Percentiles rank a stretch among this genome's conserved stretches.
These are phyloP conservation scores for Coryphaenoides rupestris DNA, from an alignment of 2,113 vertebrate species.

Conservation along the genomic window DNA sequence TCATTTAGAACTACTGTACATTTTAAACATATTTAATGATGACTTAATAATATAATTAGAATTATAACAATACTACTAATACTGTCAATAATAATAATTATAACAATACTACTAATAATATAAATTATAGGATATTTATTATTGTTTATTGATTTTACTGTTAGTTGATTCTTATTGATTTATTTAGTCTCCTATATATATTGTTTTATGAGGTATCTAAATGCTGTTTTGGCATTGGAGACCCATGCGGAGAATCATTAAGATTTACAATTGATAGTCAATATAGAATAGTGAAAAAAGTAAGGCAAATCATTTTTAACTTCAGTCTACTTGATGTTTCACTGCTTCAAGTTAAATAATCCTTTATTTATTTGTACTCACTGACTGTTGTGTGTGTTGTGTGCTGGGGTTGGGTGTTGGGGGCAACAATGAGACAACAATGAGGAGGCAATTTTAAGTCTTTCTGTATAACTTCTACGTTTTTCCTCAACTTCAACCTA, in stretches of 20 bases:
- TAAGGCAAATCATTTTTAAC: not conserved
- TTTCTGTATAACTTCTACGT: too few relatives aligned
- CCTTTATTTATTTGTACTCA: not conserved
- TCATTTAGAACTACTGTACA: not conserved
- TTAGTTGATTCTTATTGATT: not conserved
- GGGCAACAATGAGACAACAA: too few relatives aligned
- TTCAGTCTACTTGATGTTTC: not conserved
- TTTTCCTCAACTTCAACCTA: too few relatives aligned
- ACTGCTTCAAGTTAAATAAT: not conserved
- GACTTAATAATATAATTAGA: not conserved
- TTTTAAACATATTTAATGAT: too few relatives aligned
- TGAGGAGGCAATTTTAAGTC: too few relatives aligned
- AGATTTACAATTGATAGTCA: too few relatives aligned
- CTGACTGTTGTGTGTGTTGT: not conserved
- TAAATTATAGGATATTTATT: not conserved
- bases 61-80: not conserved
- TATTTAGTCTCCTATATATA: not conserved
- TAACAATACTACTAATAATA: not conserved
- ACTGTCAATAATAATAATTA: conserved; percentile 4
- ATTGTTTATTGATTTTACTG: not conserved
- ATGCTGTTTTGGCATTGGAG: not conserved
- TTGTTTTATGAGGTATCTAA: conserved; percentile 13
- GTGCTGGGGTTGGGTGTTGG: not conserved
- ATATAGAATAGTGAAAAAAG: not conserved
- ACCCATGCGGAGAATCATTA: too few relatives aligned